Percentiles rank a stretch among this genome's conserved stretches.
Evolutionary conservation across 2,888 invertebrate genomes (phyloP).

Genomic region (Vannuccia rotundouncinata): DNA sequence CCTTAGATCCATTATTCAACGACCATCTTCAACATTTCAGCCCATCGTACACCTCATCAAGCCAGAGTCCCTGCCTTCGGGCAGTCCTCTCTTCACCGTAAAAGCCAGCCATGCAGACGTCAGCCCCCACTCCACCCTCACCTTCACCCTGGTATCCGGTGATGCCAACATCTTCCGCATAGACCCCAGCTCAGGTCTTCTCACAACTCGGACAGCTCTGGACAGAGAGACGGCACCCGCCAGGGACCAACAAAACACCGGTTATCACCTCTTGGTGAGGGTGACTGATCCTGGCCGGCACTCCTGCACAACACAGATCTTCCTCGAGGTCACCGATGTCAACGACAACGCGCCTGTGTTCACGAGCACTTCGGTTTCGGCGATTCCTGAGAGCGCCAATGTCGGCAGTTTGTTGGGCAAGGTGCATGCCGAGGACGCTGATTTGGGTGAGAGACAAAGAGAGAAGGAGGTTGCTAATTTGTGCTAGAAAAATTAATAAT

Average conservation of each 20-base stretch:
- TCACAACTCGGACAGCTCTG: not conserved
- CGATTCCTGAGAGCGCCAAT: not conserved
- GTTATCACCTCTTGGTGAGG: not conserved
- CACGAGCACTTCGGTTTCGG: not conserved
- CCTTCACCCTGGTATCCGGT: not conserved
- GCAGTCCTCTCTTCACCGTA: not conserved
- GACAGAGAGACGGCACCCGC: not conserved
- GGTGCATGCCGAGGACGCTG: slow-evolving; percentile 27
- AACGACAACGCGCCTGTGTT: slow-evolving; percentile 26
- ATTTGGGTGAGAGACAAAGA: slow-evolving; percentile 1
- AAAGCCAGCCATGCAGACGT: not conserved
- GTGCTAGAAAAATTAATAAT: too few species aligned
- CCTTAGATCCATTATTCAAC: too few species aligned
- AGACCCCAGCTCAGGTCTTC: not conserved
- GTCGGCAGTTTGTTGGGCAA: slow-evolving; percentile 10
- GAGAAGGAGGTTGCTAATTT: too few species aligned
- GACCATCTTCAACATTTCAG: too few species aligned
- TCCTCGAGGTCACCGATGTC: not conserved
- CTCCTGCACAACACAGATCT: not conserved
- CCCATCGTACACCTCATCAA: not conserved
- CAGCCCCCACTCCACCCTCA: not conserved
- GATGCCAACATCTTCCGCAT: not conserved
- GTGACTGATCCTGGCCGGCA: not conserved
- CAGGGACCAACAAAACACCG: not conserved
- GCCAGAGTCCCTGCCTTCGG: not conserved